Evolutionary conservation across 2,888 invertebrate species (phyloP).

Genomic region (Notodonta ziczac): DNA sequence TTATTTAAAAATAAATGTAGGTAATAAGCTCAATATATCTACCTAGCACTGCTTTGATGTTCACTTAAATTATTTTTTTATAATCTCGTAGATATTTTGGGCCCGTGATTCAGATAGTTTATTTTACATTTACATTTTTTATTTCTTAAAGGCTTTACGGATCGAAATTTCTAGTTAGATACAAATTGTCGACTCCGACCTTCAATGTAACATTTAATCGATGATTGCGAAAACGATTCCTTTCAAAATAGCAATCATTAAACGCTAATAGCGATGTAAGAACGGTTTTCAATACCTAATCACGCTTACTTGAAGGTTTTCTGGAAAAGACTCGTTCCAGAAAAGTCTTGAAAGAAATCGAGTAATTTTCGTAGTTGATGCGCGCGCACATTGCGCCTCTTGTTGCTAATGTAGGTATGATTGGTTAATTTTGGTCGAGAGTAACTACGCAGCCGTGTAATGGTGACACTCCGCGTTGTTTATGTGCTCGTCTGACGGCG

Average conservation of each 20-base stretch:
- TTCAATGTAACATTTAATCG: no score
- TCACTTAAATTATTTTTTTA: background rate
- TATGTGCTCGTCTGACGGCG: conserved; percentile 26
- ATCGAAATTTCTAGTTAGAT: no score
- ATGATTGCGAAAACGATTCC: no score
- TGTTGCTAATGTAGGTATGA: conserved; percentile 35
- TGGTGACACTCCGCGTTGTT: conserved; percentile 26
- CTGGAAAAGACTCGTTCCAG: background rate
- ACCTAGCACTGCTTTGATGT: background rate
- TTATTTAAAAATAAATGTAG: no score
- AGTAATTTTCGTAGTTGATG: background rate
- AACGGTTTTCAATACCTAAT: no score
- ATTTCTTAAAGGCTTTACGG: background rate
- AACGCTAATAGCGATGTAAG: no score
- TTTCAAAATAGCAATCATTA: no score
- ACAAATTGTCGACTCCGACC: no score
- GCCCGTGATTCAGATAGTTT: background rate
- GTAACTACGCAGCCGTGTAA: conserved; percentile 21
- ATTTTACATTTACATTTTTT: background rate
- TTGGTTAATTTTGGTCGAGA: conserved; percentile 39
- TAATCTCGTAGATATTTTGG: background rate
- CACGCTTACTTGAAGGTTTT: no score
- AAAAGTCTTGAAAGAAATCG: background rate
- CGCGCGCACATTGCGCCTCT: conserved; percentile 15
- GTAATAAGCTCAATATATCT: no score